These are phyloP conservation scores for Sceloporus undulatus DNA, from an alignment of 2,113 vertebrate species.

Conservation along the genomic window DNA sequence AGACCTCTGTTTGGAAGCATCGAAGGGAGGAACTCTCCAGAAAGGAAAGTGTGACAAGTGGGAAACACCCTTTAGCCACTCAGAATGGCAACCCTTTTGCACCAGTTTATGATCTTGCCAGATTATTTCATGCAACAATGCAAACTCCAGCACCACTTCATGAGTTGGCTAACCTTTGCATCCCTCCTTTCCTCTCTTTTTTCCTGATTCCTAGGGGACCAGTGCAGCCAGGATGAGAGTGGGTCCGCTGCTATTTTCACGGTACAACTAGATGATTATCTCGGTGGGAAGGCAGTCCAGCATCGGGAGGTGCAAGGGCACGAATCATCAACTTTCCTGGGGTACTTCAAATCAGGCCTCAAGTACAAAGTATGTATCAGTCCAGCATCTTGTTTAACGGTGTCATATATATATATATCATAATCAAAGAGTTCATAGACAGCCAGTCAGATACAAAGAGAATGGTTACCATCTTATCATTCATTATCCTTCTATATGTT, in stretches of 20 bases:
- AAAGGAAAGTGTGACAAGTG: too few species aligned
- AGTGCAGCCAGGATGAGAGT: slow-evolving; percentile 94
- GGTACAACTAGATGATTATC: slow-evolving; percentile 94
- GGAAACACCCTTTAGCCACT: too few species aligned
- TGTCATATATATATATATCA: not conserved
- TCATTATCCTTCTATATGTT: too few species aligned
- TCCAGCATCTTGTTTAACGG: not conserved
- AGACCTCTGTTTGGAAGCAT: too few species aligned
- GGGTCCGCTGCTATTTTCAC: slow-evolving; percentile 96
- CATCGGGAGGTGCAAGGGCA: slow-evolving; percentile 93
- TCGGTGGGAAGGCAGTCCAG: slow-evolving; percentile 92
- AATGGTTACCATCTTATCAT: too few species aligned
- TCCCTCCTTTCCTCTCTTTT: not conserved
- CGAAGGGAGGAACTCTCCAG: too few species aligned
- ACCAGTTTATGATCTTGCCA: too few species aligned
- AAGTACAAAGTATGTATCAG: slow-evolving; percentile 91
- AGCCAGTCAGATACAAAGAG: too few species aligned
- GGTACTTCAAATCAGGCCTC: slow-evolving; percentile 96
- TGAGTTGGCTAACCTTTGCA: not conserved
- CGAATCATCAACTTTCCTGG: slow-evolving; percentile 91
- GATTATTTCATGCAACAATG: too few species aligned
- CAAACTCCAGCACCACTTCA: too few species aligned
- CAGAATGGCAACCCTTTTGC: too few species aligned
- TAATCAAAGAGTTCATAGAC: not conserved
- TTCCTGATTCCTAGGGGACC: slow-evolving; percentile 80